Evolutionary conservation across 2,888 invertebrate genomes (phyloP).

Genomic region (Torymus aiolomorphi): DNA sequence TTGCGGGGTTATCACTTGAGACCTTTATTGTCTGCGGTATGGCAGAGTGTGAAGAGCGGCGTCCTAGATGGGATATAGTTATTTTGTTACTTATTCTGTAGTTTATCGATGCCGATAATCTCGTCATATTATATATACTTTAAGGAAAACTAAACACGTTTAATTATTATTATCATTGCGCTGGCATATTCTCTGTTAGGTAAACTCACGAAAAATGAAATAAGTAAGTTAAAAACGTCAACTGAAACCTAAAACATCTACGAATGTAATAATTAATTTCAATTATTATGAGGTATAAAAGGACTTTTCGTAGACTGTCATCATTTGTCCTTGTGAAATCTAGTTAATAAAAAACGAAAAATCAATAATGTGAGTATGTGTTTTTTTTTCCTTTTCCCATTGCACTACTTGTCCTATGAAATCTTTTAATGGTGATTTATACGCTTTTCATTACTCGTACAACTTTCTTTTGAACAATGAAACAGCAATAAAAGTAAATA

Average conservation of each 20-base stretch:
- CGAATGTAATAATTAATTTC: slow-evolving; percentile 43
- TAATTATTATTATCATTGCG: slow-evolving; percentile 34
- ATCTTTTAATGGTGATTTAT: not conserved
- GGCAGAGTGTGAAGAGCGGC: slow-evolving; percentile 21
- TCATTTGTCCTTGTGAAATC: slow-evolving; percentile 55
- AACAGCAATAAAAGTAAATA: too few relatives aligned
- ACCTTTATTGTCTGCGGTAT: slow-evolving; percentile 21
- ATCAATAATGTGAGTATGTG: slow-evolving; percentile 3
- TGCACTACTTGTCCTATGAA: not conserved
- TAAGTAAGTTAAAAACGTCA: slow-evolving; percentile 38
- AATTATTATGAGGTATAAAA: slow-evolving; percentile 35
- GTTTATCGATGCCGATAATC: slow-evolving; percentile 14
- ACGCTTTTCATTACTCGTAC: too few relatives aligned
- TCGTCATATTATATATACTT: slow-evolving; percentile 14
- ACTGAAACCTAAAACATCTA: slow-evolving; percentile 29
- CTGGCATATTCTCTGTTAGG: slow-evolving; percentile 31
- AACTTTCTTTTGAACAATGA: too few relatives aligned
- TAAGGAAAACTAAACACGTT: slow-evolving; percentile 26
- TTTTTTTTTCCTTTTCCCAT: not conserved
- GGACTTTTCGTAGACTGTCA: slow-evolving; percentile 53
- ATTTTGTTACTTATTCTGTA: slow-evolving; percentile 39
- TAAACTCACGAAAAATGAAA: slow-evolving; percentile 31
- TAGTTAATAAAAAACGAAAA: slow-evolving; percentile 57
- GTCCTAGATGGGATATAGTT: slow-evolving; percentile 4
- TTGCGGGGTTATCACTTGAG: not conserved